A percentile compares a stretch with the other conserved stretches of the same genome.
phyloP scores from a whole-genome alignment of 1,140 invertebrate species.

The Antheraea mylitta region DNA sequence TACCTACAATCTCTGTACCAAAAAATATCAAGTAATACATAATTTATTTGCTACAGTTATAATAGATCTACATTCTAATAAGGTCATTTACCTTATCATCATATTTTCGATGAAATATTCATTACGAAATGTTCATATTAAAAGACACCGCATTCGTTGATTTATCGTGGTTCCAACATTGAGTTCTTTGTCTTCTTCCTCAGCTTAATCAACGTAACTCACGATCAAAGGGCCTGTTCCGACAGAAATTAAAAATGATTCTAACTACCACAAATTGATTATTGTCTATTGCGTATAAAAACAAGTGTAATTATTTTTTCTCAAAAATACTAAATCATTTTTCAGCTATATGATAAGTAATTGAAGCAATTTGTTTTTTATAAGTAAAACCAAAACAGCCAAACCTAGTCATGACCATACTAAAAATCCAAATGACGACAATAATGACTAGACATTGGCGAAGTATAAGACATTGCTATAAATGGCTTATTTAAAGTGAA shows the following conservation, averaged over 20 bases:
- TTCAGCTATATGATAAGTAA: no score
- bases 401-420: no score
- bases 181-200: constrained; percentile 49
- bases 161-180: constrained; percentile 51
- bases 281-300: background rate
- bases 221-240: constrained; percentile 35
- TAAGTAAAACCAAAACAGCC: no score
- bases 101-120: constrained; percentile 25
- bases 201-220: constrained; percentile 33
- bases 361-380: no score
- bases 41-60: background rate
- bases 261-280: background rate
- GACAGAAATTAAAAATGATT: background rate
- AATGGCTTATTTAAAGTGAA: no score
- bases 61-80: background rate
- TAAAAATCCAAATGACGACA: no score
- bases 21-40: no score
- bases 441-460: no score
- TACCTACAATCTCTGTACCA: no score
- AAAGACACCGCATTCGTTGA: constrained; percentile 57
- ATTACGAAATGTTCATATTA: constrained; percentile 56
- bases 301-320: background rate
- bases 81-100: constrained; percentile 11
- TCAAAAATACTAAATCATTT: background rate
- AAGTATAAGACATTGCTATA: no score